phyloP scores from a whole-genome alignment of 2,113 vertebrate genomes.

The Myotis davidii region DNA sequence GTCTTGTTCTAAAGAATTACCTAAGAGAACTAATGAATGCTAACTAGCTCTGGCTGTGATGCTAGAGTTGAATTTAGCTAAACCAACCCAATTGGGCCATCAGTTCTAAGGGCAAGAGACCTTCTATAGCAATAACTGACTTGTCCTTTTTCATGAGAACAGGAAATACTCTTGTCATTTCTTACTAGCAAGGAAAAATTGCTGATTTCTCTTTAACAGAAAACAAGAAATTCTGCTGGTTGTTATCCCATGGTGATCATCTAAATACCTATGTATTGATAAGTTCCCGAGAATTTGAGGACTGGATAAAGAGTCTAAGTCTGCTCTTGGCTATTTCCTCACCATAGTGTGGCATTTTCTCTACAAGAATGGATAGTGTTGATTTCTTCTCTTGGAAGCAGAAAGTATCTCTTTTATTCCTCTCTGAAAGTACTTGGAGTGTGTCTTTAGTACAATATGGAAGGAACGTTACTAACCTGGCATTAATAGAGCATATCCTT shows the following conservation, averaged over 20 bases:
- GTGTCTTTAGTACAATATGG: neutral
- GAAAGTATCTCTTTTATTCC: neutral
- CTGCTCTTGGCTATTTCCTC: neutral
- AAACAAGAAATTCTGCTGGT: conserved; percentile 55
- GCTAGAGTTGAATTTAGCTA: neutral
- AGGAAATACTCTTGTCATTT: conserved; percentile 48
- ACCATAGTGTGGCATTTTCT: conserved; percentile 16
- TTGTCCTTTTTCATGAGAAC: neutral
- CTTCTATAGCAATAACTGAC: neutral
- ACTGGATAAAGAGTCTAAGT: conserved; percentile 12
- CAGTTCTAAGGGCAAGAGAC: neutral
- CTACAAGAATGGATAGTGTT: neutral
- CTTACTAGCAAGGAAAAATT: neutral
- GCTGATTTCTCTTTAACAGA: neutral
- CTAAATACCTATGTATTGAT: neutral
- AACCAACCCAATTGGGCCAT: neutral
- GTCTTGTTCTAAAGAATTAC: conserved; percentile 6
- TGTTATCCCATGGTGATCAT: neutral
- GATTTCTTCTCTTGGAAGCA: neutral
- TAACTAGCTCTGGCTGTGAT: neutral
- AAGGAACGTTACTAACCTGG: neutral
- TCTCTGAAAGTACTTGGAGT: neutral
- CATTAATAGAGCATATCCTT: neutral
- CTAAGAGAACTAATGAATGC: conserved; percentile 19
- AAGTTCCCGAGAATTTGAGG: neutral